These are phyloP conservation scores for Prunella himalayana DNA, from an alignment of 2,113 vertebrate genomes.

Conservation along the genomic window DNA sequence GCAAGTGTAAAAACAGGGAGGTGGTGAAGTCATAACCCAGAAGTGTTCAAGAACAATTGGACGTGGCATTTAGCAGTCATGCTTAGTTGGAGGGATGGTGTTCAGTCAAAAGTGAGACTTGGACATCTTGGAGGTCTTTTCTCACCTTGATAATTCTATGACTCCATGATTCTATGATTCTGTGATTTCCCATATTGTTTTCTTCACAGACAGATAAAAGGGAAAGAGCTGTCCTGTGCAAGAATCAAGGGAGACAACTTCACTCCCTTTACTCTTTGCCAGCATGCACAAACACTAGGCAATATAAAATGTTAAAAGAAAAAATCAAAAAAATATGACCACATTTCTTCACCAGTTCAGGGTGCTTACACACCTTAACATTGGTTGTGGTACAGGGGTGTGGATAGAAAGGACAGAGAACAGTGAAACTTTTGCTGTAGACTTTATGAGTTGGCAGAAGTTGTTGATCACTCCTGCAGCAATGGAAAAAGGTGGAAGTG, in stretches of 20 bases:
- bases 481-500: not conserved
- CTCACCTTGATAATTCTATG: not conserved
- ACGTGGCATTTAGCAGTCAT: not conserved
- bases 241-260: not conserved
- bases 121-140: not conserved
- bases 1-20: not conserved
- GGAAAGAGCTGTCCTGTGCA: not conserved
- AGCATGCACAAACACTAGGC: not conserved
- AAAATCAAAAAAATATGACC: not conserved
- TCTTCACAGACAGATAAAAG: not conserved
- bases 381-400: not conserved
- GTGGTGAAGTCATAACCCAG: not conserved
- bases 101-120: not conserved
- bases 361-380: rapidly evolving
- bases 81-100: not conserved
- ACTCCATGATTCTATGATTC: not conserved
- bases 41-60: rapidly evolving
- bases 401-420: not conserved
- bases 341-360: not conserved
- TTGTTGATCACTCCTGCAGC: not conserved
- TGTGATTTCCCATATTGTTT: not conserved
- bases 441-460: not conserved
- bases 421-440: not conserved
- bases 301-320: not conserved
- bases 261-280: not conserved